phyloP scores from a whole-genome alignment of 2,797 vertebrate species.

The Gallinago stenura region DNA sequence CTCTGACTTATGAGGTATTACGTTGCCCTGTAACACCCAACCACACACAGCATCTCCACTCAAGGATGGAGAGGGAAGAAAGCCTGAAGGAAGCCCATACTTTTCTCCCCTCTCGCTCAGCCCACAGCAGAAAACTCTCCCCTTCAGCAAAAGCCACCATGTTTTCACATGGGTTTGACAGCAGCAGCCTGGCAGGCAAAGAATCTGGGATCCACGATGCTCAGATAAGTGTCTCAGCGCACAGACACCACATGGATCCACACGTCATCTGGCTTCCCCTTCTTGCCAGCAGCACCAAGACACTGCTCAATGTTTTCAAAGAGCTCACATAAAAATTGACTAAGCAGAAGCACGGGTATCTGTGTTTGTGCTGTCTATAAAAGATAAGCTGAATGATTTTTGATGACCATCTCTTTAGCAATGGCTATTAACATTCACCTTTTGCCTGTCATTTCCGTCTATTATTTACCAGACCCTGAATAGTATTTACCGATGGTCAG shows the following conservation, averaged over 20 bases:
- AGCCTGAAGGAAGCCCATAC: background rate
- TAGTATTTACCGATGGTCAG: background rate
- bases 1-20: background rate
- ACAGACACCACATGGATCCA: background rate
- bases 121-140: background rate
- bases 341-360: background rate
- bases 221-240: accelerated
- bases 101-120: background rate
- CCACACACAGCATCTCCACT: background rate
- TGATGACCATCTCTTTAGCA: background rate
- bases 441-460: background rate
- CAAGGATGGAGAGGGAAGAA: background rate
- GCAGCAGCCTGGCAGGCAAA: background rate
- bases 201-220: background rate
- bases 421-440: background rate
- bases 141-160: background rate
- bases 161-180: background rate
- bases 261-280: background rate
- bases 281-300: background rate
- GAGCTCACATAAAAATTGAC: background rate
- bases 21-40: background rate
- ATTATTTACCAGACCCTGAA: background rate
- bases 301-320: background rate
- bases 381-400: constrained; percentile 1
- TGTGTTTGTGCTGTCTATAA: background rate